Conservation (phyloP, 2,113 vertebrate genomes). For the Probosciger aterrimus region DNA sequence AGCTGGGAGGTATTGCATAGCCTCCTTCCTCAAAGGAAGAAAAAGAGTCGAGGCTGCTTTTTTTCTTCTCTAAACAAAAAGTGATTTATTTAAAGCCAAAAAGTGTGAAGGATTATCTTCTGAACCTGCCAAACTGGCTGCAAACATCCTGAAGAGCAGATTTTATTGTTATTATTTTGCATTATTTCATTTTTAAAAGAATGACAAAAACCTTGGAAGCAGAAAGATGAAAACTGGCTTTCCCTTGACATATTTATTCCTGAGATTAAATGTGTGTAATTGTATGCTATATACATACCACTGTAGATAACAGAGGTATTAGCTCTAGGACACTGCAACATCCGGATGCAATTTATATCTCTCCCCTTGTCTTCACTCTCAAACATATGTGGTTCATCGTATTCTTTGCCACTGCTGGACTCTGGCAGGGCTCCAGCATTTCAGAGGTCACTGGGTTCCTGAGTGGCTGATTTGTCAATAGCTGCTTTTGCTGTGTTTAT, state of each 20-base stretch:
- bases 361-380: not conserved
- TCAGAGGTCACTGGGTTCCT: not conserved
- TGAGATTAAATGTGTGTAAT: not conserved
- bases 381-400: not conserved
- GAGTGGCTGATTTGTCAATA: not conserved
- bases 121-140: conserved; percentile 9
- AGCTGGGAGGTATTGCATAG: not conserved
- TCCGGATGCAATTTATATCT: not conserved
- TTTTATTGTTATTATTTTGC: not conserved
- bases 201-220: not conserved
- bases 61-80: not conserved
- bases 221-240: not conserved
- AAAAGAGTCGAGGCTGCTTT: not conserved
- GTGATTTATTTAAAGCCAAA: conserved; percentile 27
- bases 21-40: not conserved
- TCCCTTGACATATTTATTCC: not conserved
- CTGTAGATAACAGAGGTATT: not conserved
- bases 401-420: not conserved
- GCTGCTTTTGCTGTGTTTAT: not conserved
- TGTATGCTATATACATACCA: not conserved
- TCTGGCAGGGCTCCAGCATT: not conserved
- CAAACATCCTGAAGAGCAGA: conserved; percentile 9
- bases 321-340: not conserved
- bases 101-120: conserved; percentile 39
- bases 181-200: not conserved